phyloP scores from a whole-genome alignment of 1,140 invertebrate species.

The Drosophila novamexicana region DNA sequence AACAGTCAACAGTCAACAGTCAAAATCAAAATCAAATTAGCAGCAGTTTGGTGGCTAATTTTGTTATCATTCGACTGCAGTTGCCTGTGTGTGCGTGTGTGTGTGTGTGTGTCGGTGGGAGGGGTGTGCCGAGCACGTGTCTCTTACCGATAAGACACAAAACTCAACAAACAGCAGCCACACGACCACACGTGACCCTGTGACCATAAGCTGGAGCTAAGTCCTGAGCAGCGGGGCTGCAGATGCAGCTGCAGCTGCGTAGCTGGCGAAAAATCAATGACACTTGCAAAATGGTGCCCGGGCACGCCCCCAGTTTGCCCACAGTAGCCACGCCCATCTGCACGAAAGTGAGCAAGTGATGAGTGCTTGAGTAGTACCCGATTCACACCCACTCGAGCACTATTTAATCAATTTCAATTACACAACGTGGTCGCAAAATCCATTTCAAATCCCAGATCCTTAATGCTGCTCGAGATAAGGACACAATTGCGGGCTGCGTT shows the following conservation, averaged over 20 bases:
- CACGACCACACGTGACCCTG: constrained; percentile 60
- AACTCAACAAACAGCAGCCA: constrained; percentile 53
- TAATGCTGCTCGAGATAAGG: constrained; percentile 2
- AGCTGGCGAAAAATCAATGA: constrained; percentile 25
- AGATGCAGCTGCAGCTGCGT: neutral
- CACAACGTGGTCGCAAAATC: constrained; percentile 4
- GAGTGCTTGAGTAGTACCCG: constrained; percentile 5
- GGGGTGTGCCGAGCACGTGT: constrained; percentile 50
- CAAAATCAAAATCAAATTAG: constrained; percentile 81
- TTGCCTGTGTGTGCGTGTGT: neutral
- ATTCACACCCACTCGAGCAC: constrained; percentile 68
- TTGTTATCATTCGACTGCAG: constrained; percentile 64
- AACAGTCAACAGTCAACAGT: constrained; percentile 35
- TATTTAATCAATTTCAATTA: constrained; percentile 70
- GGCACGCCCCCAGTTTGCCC: neutral
- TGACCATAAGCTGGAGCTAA: constrained; percentile 14
- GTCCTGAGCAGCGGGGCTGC: neutral
- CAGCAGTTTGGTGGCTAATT: constrained; percentile 77
- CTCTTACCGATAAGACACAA: constrained; percentile 54
- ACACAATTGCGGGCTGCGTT: neutral
- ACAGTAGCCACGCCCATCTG: constrained; percentile 5
- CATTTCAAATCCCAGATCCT: neutral
- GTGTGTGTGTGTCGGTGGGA: neutral
- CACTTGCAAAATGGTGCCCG: neutral
- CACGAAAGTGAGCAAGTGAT: neutral